phyloP scores from a whole-genome alignment of 2,888 invertebrate species.

The Callosobruchus maculatus region DNA sequence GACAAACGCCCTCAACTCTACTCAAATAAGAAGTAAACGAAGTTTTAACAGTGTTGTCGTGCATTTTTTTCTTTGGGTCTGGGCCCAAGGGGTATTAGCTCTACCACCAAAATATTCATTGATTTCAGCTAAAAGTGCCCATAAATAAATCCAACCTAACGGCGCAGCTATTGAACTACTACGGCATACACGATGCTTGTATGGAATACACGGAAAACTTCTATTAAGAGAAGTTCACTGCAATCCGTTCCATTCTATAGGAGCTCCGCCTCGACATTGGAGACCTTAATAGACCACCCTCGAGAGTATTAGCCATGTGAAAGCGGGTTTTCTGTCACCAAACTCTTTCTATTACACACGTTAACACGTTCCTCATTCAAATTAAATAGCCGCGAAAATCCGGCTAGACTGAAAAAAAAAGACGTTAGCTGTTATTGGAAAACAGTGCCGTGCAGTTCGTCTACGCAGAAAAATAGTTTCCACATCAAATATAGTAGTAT shows the following conservation, averaged over 20 bases:
- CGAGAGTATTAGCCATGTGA: neutral
- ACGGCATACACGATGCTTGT: neutral
- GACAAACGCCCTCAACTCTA: no score
- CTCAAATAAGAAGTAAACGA: no score
- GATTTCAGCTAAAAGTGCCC: no score
- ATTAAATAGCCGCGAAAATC: neutral
- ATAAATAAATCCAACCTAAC: neutral
- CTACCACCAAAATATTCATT: no score
- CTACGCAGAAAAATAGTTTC: neutral
- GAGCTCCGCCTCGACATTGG: neutral
- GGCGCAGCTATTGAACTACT: neutral
- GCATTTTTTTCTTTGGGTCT: no score
- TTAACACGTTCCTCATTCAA: neutral
- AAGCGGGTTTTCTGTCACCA: neutral
- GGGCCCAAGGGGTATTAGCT: no score
- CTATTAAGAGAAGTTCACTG: neutral
- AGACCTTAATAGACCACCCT: neutral
- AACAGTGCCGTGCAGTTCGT: neutral
- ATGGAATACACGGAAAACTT: neutral
- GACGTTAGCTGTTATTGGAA: neutral
- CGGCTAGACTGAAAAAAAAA: neutral
- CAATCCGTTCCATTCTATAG: neutral
- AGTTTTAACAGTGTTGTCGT: no score
- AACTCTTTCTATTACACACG: neutral
- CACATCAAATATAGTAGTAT: no score